Evolutionary conservation across 2,888 invertebrate species (phyloP).

Genomic region (Caenorhabditis sulstoni): DNA sequence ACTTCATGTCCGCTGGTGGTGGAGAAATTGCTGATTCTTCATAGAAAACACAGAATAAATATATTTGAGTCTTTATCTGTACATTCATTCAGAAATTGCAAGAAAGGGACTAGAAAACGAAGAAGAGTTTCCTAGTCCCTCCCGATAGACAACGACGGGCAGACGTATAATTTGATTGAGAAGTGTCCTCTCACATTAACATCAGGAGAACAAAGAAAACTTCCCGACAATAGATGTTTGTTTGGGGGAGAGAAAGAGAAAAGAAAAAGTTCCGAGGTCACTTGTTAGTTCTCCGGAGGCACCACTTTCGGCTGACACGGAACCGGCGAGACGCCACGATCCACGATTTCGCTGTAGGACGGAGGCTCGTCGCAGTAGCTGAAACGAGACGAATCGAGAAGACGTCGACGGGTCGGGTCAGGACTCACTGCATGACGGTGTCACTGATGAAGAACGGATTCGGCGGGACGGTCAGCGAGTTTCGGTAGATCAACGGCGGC

Average conservation of each 20-base stretch:
- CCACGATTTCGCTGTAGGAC: slow-evolving; percentile 49
- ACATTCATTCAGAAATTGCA: too few species aligned
- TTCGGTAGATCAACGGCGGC: slow-evolving; percentile 31
- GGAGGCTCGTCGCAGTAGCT: slow-evolving; percentile 58
- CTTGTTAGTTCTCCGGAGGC: slow-evolving; percentile 16
- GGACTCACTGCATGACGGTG: slow-evolving; percentile 37
- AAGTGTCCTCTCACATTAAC: too few species aligned
- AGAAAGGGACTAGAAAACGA: too few species aligned
- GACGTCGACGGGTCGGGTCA: too few species aligned
- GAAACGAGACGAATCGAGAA: slow-evolving; percentile 3
- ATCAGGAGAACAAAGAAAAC: too few species aligned
- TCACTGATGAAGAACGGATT: slow-evolving; percentile 55
- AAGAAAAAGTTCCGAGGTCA: neutral
- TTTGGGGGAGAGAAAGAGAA: neutral
- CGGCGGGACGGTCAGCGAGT: slow-evolving; percentile 45
- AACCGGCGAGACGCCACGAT: slow-evolving; percentile 48
- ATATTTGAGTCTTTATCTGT: too few species aligned
- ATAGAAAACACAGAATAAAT: slow-evolving; percentile 13
- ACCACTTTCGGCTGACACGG: slow-evolving; percentile 41
- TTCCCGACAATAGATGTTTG: neutral
- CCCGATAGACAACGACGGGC: too few species aligned
- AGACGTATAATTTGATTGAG: too few species aligned
- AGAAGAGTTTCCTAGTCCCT: neutral
- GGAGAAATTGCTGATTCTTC: slow-evolving; percentile 23
- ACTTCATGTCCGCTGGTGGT: slow-evolving; percentile 41